Evolutionary conservation across 1,140 invertebrate species (phyloP).

Genomic region (Atta cephalotes): DNA sequence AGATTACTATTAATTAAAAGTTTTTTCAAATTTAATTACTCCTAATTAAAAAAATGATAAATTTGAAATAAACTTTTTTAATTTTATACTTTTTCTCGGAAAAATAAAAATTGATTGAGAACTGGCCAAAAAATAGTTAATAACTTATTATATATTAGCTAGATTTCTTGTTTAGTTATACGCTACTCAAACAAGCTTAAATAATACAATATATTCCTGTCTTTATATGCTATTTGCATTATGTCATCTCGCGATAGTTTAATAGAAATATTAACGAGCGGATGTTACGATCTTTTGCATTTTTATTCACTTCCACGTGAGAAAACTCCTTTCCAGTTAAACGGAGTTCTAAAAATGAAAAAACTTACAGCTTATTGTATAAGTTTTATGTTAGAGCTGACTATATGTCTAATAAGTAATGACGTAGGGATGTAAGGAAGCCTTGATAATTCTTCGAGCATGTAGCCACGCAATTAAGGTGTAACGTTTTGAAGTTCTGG

Average conservation of each 20-base stretch:
- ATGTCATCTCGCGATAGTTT: neutral
- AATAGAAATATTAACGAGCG: constrained; percentile 20
- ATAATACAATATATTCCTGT: neutral
- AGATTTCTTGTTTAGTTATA: no score
- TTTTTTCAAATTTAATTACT: no score
- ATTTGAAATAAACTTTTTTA: no score
- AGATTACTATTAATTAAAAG: no score
- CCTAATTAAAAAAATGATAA: no score
- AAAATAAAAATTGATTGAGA: no score
- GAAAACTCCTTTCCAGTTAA: constrained; percentile 10
- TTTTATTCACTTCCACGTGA: neutral
- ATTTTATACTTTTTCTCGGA: no score
- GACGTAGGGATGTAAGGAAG: constrained; percentile 73
- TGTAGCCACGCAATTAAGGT: constrained; percentile 83
- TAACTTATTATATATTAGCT: no score
- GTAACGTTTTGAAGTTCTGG: constrained; percentile 83
- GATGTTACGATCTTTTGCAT: neutral
- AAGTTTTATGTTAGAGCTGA: constrained; percentile 20
- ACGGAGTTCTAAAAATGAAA: constrained; percentile 11
- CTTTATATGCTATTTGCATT: neutral
- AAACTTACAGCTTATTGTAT: neutral
- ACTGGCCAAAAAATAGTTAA: no score
- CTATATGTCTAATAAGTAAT: constrained; percentile 68
- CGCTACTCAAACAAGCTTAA: no score
- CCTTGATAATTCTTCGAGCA: constrained; percentile 83